These are phyloP conservation scores for Thunnus albacares DNA, from an alignment of 2,797 vertebrate genomes.

Conservation along the genomic window DNA sequence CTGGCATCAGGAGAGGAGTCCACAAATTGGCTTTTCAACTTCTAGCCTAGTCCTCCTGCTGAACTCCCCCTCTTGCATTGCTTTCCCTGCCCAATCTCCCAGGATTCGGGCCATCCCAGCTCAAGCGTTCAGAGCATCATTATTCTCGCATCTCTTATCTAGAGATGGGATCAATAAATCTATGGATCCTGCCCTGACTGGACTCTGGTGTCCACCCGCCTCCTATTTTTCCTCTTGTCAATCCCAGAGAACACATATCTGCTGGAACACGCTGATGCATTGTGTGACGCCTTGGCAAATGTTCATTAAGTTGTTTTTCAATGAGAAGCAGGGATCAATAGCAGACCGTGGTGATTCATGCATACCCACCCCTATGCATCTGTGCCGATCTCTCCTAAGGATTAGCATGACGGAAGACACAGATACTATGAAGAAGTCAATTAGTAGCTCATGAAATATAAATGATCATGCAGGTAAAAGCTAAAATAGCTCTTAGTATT, in stretches of 20 bases:
- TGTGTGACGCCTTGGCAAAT: conserved; percentile 79
- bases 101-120: conserved; percentile 56
- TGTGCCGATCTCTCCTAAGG: conserved; percentile 57
- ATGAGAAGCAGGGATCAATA: conserved; percentile 81
- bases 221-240: conserved; percentile 78
- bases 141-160: conserved; percentile 83
- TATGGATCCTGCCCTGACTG: conserved; percentile 71
- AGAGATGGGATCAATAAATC: conserved; percentile 85
- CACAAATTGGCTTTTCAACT: conserved; percentile 70
- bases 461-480: conserved; percentile 67
- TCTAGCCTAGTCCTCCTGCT: conserved; percentile 25
- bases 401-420: conserved; percentile 62
- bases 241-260: conserved; percentile 83
- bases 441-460: conserved; percentile 74
- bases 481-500: conserved; percentile 37
- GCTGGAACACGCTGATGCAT: conserved; percentile 79
- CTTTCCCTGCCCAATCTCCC: conserved; percentile 40
- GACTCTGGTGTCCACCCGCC: conserved; percentile 73
- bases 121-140: conserved; percentile 77
- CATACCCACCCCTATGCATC: conserved; percentile 51
- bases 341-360: conserved; percentile 70
- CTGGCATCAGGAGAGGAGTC: conserved; percentile 49
- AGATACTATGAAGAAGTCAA: conserved; percentile 66
- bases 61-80: conserved; percentile 32
- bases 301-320: conserved; percentile 88